Evolutionary conservation across 1,140 invertebrate genomes (phyloP), one percentile per base, ranked within the genome.

Genomic region (Amyelois transitella): DNA sequence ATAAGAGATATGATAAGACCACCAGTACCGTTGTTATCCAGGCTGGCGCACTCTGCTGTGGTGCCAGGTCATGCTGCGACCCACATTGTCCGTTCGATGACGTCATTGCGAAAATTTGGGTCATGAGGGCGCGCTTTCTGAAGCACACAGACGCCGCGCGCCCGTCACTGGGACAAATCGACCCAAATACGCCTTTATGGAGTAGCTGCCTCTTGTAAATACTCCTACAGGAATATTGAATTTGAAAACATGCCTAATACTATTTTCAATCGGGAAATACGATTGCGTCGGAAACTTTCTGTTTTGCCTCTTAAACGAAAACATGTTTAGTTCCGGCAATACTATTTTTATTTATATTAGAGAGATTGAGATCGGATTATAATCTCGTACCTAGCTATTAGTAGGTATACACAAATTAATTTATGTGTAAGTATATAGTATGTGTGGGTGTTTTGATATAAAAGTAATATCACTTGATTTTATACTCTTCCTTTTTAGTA

Each of bases 101-200:
- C 81, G 81, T 84, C 73, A 77, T 67, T 70, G 53, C 65, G 64
- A 69, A 80, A 75, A 84, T 84, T 77, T 79, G 72, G 81, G 79
- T 82, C 79, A 82, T 64, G 70, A 72, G 81, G 71, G 64, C 81
- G 69, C 63, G 49, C 65, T 62, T 25, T 60, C 69, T 38, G 59
- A 70, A 49, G 56, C 60, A 62, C 48, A 44, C 53, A 32, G 52
- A 49, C 53, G 47, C 10, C 44, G 51, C 52, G 32, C 48, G 59
- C 58, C 63, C 58, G 64, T 65, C 50, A 60, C 57, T 67, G 25
- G 53, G 60, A 48, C 53, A 60, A 60, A 64, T 70, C 78, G 75
- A 74, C 65, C 69, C 66, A 62, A 62, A 69, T 66, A 60, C 24
- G 44, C n/a, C 43, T 8, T 19, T 45, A 19, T 19, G 19, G 5